Conservation (phyloP, 2,888 invertebrate genomes). For the Hypomecis punctinalis region DNA sequence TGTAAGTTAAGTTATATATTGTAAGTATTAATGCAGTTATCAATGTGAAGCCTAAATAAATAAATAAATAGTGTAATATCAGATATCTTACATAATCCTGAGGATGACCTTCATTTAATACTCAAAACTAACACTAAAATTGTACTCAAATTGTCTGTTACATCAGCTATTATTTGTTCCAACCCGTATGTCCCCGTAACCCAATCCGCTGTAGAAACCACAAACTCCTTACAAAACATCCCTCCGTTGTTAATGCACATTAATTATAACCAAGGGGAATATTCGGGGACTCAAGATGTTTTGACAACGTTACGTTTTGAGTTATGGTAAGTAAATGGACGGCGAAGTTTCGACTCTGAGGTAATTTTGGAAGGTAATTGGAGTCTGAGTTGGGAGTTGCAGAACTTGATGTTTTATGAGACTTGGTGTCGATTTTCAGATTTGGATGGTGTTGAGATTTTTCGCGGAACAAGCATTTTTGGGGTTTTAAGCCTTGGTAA, state of each 20-base stretch:
- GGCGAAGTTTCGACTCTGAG: conserved; percentile 46
- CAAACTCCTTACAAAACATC: conserved; percentile 69
- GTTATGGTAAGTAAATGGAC: conserved; percentile 64
- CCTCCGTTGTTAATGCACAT: conserved; percentile 76
- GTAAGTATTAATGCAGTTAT: no score
- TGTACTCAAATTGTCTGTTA: no score
- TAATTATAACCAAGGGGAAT: conserved; percentile 62
- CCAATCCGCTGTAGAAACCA: conserved; percentile 63
- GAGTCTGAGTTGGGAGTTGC: conserved; percentile 21
- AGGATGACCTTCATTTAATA: no score
- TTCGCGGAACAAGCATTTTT: not conserved
- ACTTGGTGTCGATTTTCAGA: conserved; percentile 17
- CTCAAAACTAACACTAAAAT: no score
- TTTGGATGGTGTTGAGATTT: conserved; percentile 5
- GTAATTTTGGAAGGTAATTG: conserved; percentile 41
- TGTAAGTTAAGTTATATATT: no score
- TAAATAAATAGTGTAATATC: no score
- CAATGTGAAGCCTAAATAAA: no score
- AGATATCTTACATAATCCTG: no score
- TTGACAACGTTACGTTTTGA: conserved; percentile 67
- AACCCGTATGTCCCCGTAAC: conserved; percentile 58
- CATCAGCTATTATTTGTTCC: conserved; percentile 10
- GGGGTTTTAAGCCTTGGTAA: no score
- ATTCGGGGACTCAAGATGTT: conserved; percentile 61
- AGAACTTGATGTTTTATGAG: conserved; percentile 29